These are phyloP conservation scores for Chaetura pelagica DNA, from an alignment of 2,113 vertebrate species.

Conservation along the genomic window DNA sequence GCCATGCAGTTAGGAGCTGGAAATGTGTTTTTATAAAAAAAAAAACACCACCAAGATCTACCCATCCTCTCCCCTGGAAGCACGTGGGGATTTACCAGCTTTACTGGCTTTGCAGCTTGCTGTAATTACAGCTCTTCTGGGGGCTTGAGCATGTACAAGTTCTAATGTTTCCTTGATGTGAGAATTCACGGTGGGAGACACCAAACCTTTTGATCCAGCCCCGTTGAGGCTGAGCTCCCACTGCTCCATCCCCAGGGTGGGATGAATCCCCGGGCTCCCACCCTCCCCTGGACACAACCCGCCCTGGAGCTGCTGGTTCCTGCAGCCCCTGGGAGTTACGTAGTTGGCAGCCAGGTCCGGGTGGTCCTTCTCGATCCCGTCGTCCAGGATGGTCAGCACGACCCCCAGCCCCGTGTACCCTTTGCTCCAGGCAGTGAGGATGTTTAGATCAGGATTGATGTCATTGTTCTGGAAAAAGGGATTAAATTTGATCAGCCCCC, in stretches of 20 bases:
- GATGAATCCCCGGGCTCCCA: neutral
- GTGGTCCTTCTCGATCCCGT: conserved; percentile 95
- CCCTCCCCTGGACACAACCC: neutral
- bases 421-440: conserved; percentile 89
- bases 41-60: too few relatives aligned
- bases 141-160: neutral
- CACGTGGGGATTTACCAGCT: neutral
- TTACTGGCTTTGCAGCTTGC: conserved; percentile 32
- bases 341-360: conserved; percentile 92
- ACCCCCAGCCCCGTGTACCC: conserved; percentile 91
- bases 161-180: neutral
- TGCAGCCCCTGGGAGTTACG: conserved; percentile 68
- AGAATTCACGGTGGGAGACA: neutral
- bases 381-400: conserved; percentile 92
- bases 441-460: conserved; percentile 87
- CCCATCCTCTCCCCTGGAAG: neutral
- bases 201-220: neutral
- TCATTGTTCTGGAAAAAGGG: conserved; percentile 79
- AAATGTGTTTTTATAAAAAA: rapidly evolving
- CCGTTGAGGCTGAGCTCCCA: neutral
- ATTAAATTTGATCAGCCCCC: neutral
- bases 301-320: rapidly evolving
- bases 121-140: neutral
- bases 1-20: rapidly evolving
- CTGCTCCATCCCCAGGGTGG: rapidly evolving